Percentiles rank a stretch among this genome's conserved stretches.
These are phyloP conservation scores for Ptychobarbus kaznakovi DNA, from an alignment of 2,797 vertebrate genomes.

Conservation along the genomic window DNA sequence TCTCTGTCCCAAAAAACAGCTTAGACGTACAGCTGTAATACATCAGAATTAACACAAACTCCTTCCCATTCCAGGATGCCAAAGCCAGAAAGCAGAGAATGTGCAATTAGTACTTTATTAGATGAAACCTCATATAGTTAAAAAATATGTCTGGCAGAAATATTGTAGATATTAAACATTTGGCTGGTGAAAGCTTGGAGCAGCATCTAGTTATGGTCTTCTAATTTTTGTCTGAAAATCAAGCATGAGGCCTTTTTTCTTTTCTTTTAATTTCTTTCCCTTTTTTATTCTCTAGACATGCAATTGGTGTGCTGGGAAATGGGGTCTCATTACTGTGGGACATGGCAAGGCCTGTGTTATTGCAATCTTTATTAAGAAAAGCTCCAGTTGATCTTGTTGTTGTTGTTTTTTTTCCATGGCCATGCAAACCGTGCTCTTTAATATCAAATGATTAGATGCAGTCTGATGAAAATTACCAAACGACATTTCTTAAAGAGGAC, in stretches of 20 bases:
- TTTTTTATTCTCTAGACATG: constrained; percentile 42
- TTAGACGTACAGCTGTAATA: constrained; percentile 51
- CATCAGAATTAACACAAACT: constrained; percentile 44
- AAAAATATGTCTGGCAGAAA: constrained; percentile 50
- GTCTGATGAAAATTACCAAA: constrained; percentile 54
- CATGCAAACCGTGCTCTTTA: constrained; percentile 52
- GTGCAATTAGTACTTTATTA: constrained; percentile 55
- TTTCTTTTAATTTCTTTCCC: constrained; percentile 23
- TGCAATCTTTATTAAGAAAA: constrained; percentile 61
- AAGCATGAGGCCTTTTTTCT: constrained; percentile 10
- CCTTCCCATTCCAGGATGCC: constrained; percentile 37
- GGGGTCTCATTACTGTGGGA: constrained; percentile 52
- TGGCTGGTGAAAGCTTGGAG: constrained; percentile 49
- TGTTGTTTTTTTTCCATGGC: constrained; percentile 24
- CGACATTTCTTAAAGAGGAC: constrained; percentile 57
- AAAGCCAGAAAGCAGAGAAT: constrained; percentile 52
- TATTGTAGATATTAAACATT: constrained; percentile 55
- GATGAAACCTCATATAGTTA: constrained; percentile 52
- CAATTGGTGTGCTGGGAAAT: constrained; percentile 52
- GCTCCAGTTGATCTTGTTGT: constrained; percentile 44
- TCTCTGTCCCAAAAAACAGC: constrained; percentile 54
- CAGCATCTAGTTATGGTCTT: constrained; percentile 43
- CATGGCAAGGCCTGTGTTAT: constrained; percentile 39
- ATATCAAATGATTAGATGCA: constrained; percentile 57
- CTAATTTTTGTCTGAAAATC: constrained; percentile 42